phyloP scores from a whole-genome alignment of 2,888 invertebrate genomes.

The Flexamia atlantica region DNA sequence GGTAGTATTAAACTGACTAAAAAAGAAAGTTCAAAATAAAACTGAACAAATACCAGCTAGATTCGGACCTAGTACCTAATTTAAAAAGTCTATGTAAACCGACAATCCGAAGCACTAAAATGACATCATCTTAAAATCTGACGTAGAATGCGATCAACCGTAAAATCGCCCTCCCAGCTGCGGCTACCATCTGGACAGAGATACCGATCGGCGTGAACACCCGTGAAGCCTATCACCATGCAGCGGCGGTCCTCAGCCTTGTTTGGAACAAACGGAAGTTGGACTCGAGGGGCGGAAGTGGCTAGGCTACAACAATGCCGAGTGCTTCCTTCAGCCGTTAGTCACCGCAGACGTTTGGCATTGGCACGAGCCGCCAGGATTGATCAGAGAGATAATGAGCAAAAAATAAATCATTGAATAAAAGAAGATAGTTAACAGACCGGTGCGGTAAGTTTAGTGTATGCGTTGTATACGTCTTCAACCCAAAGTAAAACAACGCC shows the following conservation, averaged over 20 bases:
- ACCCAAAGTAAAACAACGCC: too few species aligned
- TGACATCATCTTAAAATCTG: neutral
- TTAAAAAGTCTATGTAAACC: too few species aligned
- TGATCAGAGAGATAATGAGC: too few species aligned
- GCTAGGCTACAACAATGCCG: neutral
- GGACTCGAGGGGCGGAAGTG: neutral
- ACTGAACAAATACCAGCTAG: too few species aligned
- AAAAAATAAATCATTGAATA: too few species aligned
- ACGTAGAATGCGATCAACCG: neutral
- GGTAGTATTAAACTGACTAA: too few species aligned
- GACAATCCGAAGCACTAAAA: too few species aligned
- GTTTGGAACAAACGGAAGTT: conserved; percentile 16
- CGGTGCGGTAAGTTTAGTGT: too few species aligned
- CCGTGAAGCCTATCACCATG: neutral
- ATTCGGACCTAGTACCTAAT: too few species aligned
- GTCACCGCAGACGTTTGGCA: neutral
- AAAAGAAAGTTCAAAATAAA: too few species aligned
- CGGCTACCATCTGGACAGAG: neutral
- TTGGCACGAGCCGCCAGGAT: conserved; percentile 12
- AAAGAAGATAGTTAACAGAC: too few species aligned
- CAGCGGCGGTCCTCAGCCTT: neutral
- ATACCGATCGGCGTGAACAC: neutral
- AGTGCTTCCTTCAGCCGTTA: neutral
- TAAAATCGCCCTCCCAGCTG: neutral
- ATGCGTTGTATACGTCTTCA: too few species aligned